Evolutionary conservation across 2,888 invertebrate species (phyloP), one percentile per base, ranked within the genome.

Genomic region (Agrenia bidenticulata): DNA sequence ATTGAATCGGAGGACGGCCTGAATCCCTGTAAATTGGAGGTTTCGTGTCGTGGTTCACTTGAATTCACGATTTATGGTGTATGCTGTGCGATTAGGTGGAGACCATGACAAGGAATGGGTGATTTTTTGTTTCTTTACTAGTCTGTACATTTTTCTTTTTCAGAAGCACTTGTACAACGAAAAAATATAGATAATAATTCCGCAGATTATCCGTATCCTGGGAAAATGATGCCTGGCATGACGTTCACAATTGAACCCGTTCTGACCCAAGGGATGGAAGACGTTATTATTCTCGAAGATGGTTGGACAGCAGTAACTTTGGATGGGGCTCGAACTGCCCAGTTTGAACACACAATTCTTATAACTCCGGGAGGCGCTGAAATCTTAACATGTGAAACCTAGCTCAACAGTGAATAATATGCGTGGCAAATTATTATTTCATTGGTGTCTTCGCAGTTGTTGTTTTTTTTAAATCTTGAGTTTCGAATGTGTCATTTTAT

Each of bases 191-290:
- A 21, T 45, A 45, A 45, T 23, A 21, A 9, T 9, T 27, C 2
- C 11, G 2, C 51, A 75, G 75, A 69, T 61, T 66, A 77, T 68
- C 63, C 67, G 5, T 64, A 75, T 68, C 66, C 73, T 11, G 77
- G 76, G 7, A 49, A 58, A 2, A 94, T 95, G 94, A 78, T 84
- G 74, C 81, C 89, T 2, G 94, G 94, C n/a, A 94, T 94, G 91
- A 90, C 91, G 0, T 96, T 97, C 78, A 97, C 96, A 0, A 90
- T 97, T 77, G 96, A 97, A 78, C 97, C 97, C 11, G 87, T 90
- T 9, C 78, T 97, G 17, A 86, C 88, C 1, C 88, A 92, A 74
- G 94, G 94, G 0, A 81, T 80, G 0, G 83, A 83, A 49, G 82
- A 87, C 62, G 83, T 90, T 1, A 83, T 85, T 24, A 83, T 92